Evolutionary conservation across 2,797 vertebrate genomes (phyloP), one percentile per base, ranked within the genome.

Genomic region (Oreonectes daqikongensis): DNA sequence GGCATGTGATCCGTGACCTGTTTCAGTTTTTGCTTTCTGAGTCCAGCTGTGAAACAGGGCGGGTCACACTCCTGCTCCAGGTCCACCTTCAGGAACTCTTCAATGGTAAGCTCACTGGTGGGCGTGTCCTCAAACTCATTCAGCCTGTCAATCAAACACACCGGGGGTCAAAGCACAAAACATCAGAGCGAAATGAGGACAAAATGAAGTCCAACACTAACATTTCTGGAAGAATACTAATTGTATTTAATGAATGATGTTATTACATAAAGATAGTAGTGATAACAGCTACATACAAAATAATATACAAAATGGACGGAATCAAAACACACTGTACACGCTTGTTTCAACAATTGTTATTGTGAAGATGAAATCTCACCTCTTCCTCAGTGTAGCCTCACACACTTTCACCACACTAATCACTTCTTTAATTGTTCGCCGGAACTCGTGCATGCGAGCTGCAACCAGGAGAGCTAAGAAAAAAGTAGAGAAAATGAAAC

Each of bases 341-440:
- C 28, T 60, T n/a, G 6, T 60, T 60, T 32, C 3, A 32, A 9
- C 17, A 61, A 20, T 61, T 61, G 17, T 38, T 61, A 4, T 11
- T 20, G 17, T 35, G 30, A 38, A 20, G 30, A 61, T 35, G 35
- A 17, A 3, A 17, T 72, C 93, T 69, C 78, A 98, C 97, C 96
- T 95, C 90, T 96, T 98, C 18, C 94, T 93, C 10, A 99, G 88
- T 0, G 97, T 99, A 52, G 87, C 91, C 78, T 99, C 96, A 67
- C 98, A 99, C 82, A 99, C 98, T 91, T 99, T 99, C n/a, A 98
- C 98, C 40, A 99, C 92, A 0, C 92, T 78, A 81, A 99, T 93
- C 35, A 99, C 90, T 88, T 99, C 97, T 83, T 97, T 99, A 79
- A 95, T 87, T 1, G 97, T 99, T 11, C 96, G 94, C 52, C 94